Conservation (phyloP, 1,140 invertebrate species). For the Hyles euphorbiae region DNA sequence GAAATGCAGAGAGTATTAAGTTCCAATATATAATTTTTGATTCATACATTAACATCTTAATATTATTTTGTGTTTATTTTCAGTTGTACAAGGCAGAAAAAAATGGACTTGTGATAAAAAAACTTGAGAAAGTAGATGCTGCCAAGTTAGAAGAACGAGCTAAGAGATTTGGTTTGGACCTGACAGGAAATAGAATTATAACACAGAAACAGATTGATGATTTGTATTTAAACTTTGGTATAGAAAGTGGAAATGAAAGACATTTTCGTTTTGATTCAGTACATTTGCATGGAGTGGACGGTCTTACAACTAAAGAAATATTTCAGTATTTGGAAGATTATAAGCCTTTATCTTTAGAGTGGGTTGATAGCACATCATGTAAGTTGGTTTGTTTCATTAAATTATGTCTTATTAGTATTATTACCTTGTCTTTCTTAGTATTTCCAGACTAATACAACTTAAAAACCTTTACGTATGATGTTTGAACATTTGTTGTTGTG, state of each 20-base stretch:
- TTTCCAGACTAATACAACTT: too few relatives aligned
- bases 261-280: constrained; percentile 82
- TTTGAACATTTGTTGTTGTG: too few relatives aligned
- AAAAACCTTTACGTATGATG: too few relatives aligned
- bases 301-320: constrained; percentile 86
- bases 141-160: constrained; percentile 81
- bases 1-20: too few relatives aligned
- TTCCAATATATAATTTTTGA: too few relatives aligned
- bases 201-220: constrained; percentile 78
- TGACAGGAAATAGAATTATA: constrained; percentile 71
- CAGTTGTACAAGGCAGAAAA: constrained; percentile 71
- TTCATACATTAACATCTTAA: background rate
- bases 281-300: constrained; percentile 84
- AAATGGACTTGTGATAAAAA: constrained; percentile 76
- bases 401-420: too few relatives aligned
- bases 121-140: constrained; percentile 79
- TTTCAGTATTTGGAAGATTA: constrained; percentile 87
- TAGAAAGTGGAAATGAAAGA: constrained; percentile 78
- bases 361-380: constrained; percentile 88
- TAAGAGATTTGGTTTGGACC: constrained; percentile 81
- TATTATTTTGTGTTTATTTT: constrained; percentile 23
- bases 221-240: constrained; percentile 81
- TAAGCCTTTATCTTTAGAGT: constrained; percentile 84
- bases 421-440: too few relatives aligned
- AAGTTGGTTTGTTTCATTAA: constrained; percentile 25